Base-by-base conservation (phyloP, 2,113 vertebrate genomes). In the Apus apus region DNA sequence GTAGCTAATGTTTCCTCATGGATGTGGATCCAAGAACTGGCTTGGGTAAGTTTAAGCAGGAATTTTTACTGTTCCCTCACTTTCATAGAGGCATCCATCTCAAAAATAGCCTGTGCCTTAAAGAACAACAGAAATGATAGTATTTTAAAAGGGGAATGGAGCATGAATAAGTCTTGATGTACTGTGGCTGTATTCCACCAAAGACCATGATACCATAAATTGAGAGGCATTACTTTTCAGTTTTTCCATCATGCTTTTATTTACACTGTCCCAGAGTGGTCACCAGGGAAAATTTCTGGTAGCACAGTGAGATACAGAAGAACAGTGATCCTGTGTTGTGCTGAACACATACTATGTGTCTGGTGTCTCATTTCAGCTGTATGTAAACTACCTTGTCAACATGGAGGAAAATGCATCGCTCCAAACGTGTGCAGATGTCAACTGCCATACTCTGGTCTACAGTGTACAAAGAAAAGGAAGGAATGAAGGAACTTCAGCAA, bases 381-480 rank as follows among this genome's bases (percentile, higher is more conserved):
- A 13, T 99, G 99, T 82, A 83, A 94, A n/a, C 95, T 91, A 48
- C 96, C 98, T 64, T 99, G 98, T 92, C 89, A 98, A 46, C 98
- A 98, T 2, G 98, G 98, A 93, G 98, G 98, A 30, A 99, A 99
- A 95, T 99, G 98, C 76, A 92, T 99, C 67, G 98, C 98, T 51
- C 98, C 98, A 1, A 94, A 98, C 3, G 97, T 97, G 61, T 99
- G 99, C 61, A 97, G 98, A 78, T 99, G 98, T 85, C 98, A 98
- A 21, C 90, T 93, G 40, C 97, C 96, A 0, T 98, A 97, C 95
- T 98, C 97, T 23, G 98, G 98, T 61, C 95, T 96, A 5, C 98
- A 94, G 91, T 99, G 98, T 13, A 97, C 97, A 53, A 98, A 98
- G 92, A 98, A 96, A 90, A 98, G 97, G 60, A 98, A 98, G 87